Conservation (phyloP, 2,113 vertebrate species). For the Miniopterus natalensis region DNA sequence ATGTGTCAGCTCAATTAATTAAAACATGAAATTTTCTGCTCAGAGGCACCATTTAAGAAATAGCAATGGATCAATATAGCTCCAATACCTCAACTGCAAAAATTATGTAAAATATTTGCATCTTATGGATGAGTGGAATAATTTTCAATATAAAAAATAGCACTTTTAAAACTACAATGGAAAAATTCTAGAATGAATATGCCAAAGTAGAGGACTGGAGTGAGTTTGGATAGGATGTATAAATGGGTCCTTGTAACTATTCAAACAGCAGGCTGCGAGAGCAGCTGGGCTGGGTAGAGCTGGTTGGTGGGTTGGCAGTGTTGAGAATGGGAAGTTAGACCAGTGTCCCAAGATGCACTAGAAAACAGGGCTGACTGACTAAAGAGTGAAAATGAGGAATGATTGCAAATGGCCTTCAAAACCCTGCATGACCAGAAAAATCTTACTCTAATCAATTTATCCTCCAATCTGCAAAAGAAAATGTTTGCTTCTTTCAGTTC, state of each 20-base stretch:
- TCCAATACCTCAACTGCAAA: constrained; percentile 45
- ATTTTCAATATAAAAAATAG: constrained; percentile 70
- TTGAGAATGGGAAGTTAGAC: constrained; percentile 50
- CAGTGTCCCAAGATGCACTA: constrained; percentile 48
- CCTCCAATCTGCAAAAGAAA: constrained; percentile 31
- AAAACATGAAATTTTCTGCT: constrained; percentile 49
- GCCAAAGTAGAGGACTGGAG: background rate
- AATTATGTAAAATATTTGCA: constrained; percentile 55
- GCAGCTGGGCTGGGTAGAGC: background rate
- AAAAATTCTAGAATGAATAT: constrained; percentile 56
- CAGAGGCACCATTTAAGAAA: constrained; percentile 61
- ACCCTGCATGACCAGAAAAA: background rate
- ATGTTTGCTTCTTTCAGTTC: constrained; percentile 44
- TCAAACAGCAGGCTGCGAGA: constrained; percentile 64
- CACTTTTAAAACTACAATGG: constrained; percentile 52
- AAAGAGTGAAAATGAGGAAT: constrained; percentile 19
- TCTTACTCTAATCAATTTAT: background rate
- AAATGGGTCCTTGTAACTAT: constrained; percentile 52
- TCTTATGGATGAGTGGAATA: constrained; percentile 47
- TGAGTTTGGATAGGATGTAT: constrained; percentile 33
- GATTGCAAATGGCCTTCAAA: constrained; percentile 35
- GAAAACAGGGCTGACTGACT: constrained; percentile 51
- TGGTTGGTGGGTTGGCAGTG: constrained; percentile 43
- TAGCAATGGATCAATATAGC: constrained; percentile 26
- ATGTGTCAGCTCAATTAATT: constrained; percentile 67